Evolutionary conservation across 2,113 vertebrate species (phyloP), one percentile per base, ranked within the genome.

Genomic region (Stigmatopora nigra): DNA sequence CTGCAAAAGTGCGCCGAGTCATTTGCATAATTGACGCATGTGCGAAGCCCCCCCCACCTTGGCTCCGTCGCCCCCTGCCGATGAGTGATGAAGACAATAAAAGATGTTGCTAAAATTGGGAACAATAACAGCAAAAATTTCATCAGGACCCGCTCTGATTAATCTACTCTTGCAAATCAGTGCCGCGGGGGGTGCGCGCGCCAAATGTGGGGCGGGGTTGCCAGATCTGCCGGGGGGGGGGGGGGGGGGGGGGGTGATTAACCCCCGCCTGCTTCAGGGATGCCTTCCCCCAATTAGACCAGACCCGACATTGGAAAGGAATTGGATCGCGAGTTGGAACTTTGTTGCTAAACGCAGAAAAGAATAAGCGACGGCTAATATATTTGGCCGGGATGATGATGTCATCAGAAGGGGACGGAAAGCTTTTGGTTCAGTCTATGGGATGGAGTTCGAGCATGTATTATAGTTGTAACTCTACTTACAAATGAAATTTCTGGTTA

Each of bases 61-160:
- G 38, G 38, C 31, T 67, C 61, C 14, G 47, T 72, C 49, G 59
- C 68, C 60, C 90, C 91, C 92, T 90, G 91, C 92, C 95, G 95
- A 96, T 98, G 95, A 99, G 93, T 95, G 95, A 98, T 99, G 96
- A 96, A 95, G 93, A 98, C 95, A 96, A 98, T 98, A 97, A 97
- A 96, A 96, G 94, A 98, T 95, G 94, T 95, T 98, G 94, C 95
- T 97, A 96, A 97, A 98, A 96, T 94, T 94, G 94, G 93, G 94
- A 93, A 96, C 96, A 99, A 99, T 97, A 98, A 99, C 94, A 94
- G 93, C 93, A 94, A 97, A 97, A 90, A 97, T 96, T 95, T 96
- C 95, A 98, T 97, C 95, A 97, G 96, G 94, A 83, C 83, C 92
- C 91, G 90, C 92, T 92, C 94, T 98, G 96, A 98, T 99, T 97